These are phyloP conservation scores for Solenopsis fugax DNA, from an alignment of 1,140 invertebrate genomes.

Conservation along the genomic window DNA sequence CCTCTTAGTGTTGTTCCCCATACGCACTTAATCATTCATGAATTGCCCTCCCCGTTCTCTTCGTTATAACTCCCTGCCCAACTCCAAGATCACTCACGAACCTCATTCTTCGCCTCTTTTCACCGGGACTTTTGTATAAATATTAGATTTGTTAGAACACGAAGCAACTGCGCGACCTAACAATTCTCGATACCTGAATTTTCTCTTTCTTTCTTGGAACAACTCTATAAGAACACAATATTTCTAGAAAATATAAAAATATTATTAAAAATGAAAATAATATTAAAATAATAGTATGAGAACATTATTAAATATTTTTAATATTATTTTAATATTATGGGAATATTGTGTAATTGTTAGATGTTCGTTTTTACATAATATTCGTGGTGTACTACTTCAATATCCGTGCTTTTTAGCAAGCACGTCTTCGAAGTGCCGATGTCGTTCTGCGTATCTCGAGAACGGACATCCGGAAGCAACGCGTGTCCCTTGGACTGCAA, in stretches of 20 bases:
- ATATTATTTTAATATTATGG: no score
- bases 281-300: no score
- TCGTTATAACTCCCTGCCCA: slow-evolving; percentile 24
- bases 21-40: slow-evolving; percentile 36
- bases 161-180: neutral
- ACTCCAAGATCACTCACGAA: slow-evolving; percentile 10
- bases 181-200: neutral
- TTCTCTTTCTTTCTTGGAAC: neutral
- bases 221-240: no score
- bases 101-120: neutral
- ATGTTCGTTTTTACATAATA: no score
- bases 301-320: no score
- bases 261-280: no score
- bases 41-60: slow-evolving; percentile 5
- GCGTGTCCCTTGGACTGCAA: slow-evolving; percentile 91
- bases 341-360: no score
- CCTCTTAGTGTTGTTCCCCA: neutral
- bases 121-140: neutral
- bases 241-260: no score
- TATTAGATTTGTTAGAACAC: neutral
- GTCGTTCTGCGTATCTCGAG: slow-evolving; percentile 94
- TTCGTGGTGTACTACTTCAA: no score
- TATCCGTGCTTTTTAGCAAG: slow-evolving; percentile 88
- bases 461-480: slow-evolving; percentile 89
- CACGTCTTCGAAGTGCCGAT: slow-evolving; percentile 97